These are phyloP conservation scores for Parnassius mnemosyne DNA, from an alignment of 2,888 invertebrate species.

Conservation along the genomic window DNA sequence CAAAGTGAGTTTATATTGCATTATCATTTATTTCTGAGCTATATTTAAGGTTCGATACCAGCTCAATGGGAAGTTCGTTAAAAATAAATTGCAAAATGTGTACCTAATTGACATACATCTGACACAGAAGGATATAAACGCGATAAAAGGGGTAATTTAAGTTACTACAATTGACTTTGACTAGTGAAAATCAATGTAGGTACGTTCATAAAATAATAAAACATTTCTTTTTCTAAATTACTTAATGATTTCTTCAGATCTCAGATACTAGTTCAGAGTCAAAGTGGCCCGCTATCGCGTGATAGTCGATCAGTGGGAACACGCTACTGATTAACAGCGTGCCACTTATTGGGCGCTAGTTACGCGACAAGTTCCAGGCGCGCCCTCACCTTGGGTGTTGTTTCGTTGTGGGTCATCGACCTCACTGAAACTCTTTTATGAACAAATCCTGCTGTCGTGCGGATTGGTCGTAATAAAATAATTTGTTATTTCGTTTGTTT, in stretches of 20 bases:
- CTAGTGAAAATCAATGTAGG: too few relatives aligned
- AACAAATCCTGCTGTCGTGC: slow-evolving; percentile 9
- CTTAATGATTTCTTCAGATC: slow-evolving; percentile 16
- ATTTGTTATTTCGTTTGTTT: slow-evolving; percentile 7
- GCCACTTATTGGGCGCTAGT: slow-evolving; percentile 27
- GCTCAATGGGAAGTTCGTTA: too few relatives aligned
- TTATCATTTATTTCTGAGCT: too few relatives aligned
- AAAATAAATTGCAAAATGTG: too few relatives aligned
- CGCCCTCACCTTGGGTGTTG: slow-evolving; percentile 29
- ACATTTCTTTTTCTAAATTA: not conserved
- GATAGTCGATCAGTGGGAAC: slow-evolving; percentile 21
- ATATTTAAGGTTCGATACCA: too few relatives aligned
- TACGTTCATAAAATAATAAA: not conserved
- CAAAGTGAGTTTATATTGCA: too few relatives aligned
- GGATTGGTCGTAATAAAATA: slow-evolving; percentile 3
- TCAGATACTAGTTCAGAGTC: slow-evolving; percentile 8
- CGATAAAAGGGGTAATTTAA: too few relatives aligned
- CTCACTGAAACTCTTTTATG: slow-evolving; percentile 1
- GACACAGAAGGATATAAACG: too few relatives aligned
- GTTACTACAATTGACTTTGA: too few relatives aligned
- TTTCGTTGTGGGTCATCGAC: slow-evolving; percentile 33
- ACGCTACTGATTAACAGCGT: slow-evolving; percentile 29
- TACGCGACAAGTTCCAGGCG: slow-evolving; percentile 32
- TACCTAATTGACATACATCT: too few relatives aligned
- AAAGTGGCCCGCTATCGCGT: slow-evolving; percentile 23